Percentiles rank a stretch among this genome's conserved stretches.
phyloP scores from a whole-genome alignment of 2,888 invertebrate species.

The Rapana venosa region DNA sequence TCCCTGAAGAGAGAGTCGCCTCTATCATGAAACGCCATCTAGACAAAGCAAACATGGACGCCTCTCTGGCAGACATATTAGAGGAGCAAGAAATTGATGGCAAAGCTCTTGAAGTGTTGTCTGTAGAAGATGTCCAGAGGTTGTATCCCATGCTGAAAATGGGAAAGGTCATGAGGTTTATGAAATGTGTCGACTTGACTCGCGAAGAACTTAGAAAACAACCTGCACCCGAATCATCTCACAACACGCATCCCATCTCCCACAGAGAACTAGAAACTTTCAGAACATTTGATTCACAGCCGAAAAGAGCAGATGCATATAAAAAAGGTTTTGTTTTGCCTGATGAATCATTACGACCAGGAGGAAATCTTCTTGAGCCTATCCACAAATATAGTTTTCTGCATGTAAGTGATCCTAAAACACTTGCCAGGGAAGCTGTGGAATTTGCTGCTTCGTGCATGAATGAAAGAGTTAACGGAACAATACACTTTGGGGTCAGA shows the following conservation, averaged over 20 bases:
- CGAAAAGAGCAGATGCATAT: background rate
- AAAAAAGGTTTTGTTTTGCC: constrained; percentile 8
- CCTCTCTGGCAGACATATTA: background rate
- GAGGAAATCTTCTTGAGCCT: background rate
- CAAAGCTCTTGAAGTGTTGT: background rate
- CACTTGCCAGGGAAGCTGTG: background rate
- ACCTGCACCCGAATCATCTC: background rate
- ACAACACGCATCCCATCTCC: background rate
- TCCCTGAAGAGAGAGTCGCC: background rate
- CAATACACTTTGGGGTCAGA: constrained; percentile 1
- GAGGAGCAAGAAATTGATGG: background rate
- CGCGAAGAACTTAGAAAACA: background rate
- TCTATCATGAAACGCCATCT: background rate
- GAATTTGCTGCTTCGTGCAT: constrained; percentile 7
- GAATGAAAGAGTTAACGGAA: constrained; percentile 14
- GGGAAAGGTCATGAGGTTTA: background rate
- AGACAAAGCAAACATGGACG: background rate
- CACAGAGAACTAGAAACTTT: background rate
- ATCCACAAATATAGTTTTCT: background rate
- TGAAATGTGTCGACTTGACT: background rate
- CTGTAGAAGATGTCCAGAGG: background rate
- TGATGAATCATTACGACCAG: background rate
- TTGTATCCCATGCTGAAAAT: background rate
- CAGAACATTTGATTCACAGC: background rate
- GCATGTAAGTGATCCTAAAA: background rate